Evolutionary conservation across 2,113 vertebrate species (phyloP).

Genomic region (Ifrita kowaldi): DNA sequence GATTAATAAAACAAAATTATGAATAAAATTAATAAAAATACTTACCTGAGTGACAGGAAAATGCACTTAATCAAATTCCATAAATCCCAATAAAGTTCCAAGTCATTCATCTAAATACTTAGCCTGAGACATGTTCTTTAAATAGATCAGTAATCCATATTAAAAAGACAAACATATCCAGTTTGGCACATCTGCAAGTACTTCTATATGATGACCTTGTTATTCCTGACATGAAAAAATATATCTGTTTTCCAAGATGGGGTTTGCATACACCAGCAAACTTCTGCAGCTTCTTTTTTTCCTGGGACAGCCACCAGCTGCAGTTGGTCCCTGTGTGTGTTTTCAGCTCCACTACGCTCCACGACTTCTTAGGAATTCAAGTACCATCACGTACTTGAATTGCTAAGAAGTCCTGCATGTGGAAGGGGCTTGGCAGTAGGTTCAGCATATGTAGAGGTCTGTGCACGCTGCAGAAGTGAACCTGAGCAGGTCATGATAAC

Average conservation of each 20-base stretch:
- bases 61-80: not conserved
- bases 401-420: not conserved
- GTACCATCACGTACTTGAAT: no score
- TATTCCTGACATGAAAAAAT: not conserved
- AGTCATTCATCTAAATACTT: not conserved
- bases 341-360: not conserved
- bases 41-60: not conserved
- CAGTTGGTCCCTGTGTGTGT: not conserved
- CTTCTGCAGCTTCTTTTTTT: not conserved
- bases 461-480: not conserved
- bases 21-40: not conserved
- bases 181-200: not conserved
- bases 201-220: not conserved
- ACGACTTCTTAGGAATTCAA: not conserved
- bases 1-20: constrained; percentile 1
- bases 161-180: not conserved
- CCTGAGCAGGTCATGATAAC: not conserved
- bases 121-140: not conserved
- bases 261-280: not conserved
- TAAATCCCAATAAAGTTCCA: not conserved
- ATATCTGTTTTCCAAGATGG: not conserved
- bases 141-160: not conserved
- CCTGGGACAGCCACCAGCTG: not conserved
- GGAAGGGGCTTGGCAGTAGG: not conserved
- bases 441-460: not conserved